Conservation (phyloP, 2,113 vertebrate species). For the human region DNA sequence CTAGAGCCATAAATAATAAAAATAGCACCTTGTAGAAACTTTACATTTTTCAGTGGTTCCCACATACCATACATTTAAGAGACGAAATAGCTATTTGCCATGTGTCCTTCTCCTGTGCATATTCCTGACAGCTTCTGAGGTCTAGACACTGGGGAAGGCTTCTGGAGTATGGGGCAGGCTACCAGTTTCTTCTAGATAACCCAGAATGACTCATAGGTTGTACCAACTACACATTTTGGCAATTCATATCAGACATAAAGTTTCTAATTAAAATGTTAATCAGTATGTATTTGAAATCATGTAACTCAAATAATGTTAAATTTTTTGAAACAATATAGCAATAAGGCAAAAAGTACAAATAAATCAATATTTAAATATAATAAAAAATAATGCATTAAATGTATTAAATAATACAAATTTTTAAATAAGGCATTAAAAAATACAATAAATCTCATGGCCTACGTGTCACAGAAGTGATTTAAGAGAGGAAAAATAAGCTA, state of each 20-base stretch:
- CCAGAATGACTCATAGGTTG: not conserved
- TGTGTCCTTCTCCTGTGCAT: not conserved
- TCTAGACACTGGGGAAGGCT: not conserved
- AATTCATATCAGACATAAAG: not conserved
- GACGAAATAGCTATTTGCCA: not conserved
- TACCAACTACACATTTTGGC: not conserved
- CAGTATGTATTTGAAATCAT: not conserved
- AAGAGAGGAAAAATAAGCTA: not conserved
- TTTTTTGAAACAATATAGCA: not conserved
- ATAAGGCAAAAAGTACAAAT: not conserved
- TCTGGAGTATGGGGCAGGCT: not conserved
- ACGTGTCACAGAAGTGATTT: not conserved
- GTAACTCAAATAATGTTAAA: not conserved
- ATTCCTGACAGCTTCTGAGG: not conserved
- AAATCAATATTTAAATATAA: not conserved
- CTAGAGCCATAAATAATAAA: not conserved
- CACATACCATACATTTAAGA: not conserved
- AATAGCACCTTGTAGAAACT: not conserved
- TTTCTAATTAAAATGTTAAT: not conserved
- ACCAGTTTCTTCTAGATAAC: not conserved
- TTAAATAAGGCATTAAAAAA: slow-evolving; percentile 17
- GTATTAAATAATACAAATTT: not conserved
- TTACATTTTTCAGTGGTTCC: not conserved
- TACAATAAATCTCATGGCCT: not conserved
- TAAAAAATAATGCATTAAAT: not conserved